Percentiles rank a stretch among this genome's conserved stretches.
Conservation (phyloP, 2,113 vertebrate species). For the Heloderma charlesbogerti region DNA sequence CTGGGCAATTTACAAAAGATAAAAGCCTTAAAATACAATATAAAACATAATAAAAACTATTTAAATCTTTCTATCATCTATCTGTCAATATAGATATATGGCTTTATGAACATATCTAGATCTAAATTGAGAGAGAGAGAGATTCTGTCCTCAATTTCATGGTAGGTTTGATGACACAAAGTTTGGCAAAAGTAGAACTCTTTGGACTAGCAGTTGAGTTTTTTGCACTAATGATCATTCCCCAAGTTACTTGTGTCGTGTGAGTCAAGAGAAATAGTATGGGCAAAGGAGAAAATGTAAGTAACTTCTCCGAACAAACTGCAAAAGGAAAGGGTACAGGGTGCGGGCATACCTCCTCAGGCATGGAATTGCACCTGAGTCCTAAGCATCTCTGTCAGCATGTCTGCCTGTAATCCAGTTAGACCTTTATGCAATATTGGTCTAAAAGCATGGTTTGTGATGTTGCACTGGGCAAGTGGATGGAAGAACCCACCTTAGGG, state of each 20-base stretch:
- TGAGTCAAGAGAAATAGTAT: neutral
- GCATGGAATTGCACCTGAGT: neutral
- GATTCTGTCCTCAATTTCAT: neutral
- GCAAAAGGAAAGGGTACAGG: neutral
- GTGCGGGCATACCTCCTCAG: neutral
- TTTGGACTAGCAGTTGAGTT: neutral
- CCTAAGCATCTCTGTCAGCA: neutral
- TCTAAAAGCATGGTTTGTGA: neutral
- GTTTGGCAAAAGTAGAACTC: neutral
- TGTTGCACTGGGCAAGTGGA: neutral
- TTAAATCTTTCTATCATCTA: too few relatives aligned
- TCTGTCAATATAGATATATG: too few relatives aligned
- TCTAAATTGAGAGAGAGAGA: too few relatives aligned
- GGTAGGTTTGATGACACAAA: neutral
- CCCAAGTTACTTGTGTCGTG: neutral
- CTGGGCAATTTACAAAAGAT: too few relatives aligned
- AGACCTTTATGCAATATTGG: neutral
- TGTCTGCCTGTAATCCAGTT: too few relatives aligned
- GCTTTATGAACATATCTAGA: too few relatives aligned
- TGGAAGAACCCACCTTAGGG: too few relatives aligned
- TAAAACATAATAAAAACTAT: too few relatives aligned
- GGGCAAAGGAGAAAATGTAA: neutral
- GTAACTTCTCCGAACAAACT: neutral
- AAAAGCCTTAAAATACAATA: too few relatives aligned
- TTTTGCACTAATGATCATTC: neutral